Evolutionary conservation across 2,888 invertebrate species (phyloP), one percentile per base, ranked within the genome.

Genomic region (Tinea semifulvella): DNA sequence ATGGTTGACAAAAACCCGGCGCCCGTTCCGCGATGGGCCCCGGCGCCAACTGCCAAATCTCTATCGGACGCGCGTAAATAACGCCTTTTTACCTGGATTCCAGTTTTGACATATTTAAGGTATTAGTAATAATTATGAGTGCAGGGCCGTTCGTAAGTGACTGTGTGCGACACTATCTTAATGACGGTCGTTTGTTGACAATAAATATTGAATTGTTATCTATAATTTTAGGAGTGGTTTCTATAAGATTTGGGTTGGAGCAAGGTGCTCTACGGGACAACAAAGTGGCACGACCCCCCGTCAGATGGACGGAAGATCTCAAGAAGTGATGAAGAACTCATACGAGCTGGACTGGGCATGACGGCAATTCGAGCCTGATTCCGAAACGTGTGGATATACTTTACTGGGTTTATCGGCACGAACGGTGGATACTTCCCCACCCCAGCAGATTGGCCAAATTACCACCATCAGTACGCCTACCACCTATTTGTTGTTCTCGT

Each of bases 91-190:
- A 80, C 80, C 80, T 80, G 79, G 76, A 77, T 79, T 75, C 77
- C 77, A 80, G 80, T 80, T 80, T 80, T 80, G 80, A 80, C 80
- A 80, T 79, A 80, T 79, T 79, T 77, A 80, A 80, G 76, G 79
- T 73, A 80, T 80, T 80, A 77, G 77, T 80, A 80, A 80, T 79
- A 80, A 80, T 80, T 80, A 80, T 80, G 80, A 80, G 75, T 76
- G 74, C 72, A 60, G 56, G 60, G 60, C 61, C 57, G 58, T 61
- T 63, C 56, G 71, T 73, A 72, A 67, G 65, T 66, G 57, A 63
- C 61, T 59, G 68, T 64, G 67, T 63, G 69, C 74, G 68, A 79
- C 79, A 76, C 77, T 80, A 80, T 80, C 80, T 80, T 80, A 80
- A 80, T 79, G 79, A 77, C 76, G 63, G 65, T 70, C 77, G 68